A percentile compares a stretch with the other conserved stretches of the same genome.
Conservation (phyloP, 2,797 vertebrate genomes). For the Galaxias olidus region DNA sequence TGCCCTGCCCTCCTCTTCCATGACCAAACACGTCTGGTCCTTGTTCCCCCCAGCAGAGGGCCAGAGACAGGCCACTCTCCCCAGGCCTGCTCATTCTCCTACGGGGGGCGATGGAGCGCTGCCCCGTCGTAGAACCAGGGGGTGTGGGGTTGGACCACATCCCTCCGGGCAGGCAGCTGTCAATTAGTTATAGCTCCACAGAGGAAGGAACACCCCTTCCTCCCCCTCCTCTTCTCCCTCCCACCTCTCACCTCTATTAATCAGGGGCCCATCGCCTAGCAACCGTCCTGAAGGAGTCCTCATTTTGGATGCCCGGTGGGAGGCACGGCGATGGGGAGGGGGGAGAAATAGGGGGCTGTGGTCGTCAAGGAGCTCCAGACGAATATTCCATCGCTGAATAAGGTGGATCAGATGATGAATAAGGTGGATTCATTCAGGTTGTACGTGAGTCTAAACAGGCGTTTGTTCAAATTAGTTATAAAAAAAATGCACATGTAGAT, state of each 20-base stretch:
- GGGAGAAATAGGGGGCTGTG: constrained; percentile 9
- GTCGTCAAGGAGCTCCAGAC: too few relatives aligned
- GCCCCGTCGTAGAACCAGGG: constrained; percentile 91
- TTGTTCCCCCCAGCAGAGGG: constrained; percentile 72
- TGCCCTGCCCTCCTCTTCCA: constrained; percentile 19
- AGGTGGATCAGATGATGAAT: too few relatives aligned
- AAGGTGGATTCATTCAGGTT: too few relatives aligned
- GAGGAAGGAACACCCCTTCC: constrained; percentile 59
- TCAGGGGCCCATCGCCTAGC: constrained; percentile 92
- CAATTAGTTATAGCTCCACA: constrained; percentile 96
- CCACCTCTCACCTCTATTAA: constrained; percentile 71
- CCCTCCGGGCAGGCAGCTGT: constrained; percentile 97
- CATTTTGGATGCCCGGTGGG: constrained; percentile 79
- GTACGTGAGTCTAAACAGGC: too few relatives aligned
- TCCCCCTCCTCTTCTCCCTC: neutral
- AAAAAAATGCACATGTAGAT: too few relatives aligned
- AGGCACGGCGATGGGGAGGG: constrained; percentile 37
- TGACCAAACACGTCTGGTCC: constrained; percentile 61
- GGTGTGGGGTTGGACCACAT: constrained; percentile 92
- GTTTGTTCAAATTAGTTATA: too few relatives aligned
- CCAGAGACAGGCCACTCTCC: constrained; percentile 70
- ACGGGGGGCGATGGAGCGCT: constrained; percentile 82
- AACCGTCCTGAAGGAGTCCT: constrained; percentile 80
- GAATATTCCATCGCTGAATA: too few relatives aligned
- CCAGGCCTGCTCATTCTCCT: constrained; percentile 50